Conservation (phyloP, 2,888 invertebrate genomes). For the Pammene aurita region DNA sequence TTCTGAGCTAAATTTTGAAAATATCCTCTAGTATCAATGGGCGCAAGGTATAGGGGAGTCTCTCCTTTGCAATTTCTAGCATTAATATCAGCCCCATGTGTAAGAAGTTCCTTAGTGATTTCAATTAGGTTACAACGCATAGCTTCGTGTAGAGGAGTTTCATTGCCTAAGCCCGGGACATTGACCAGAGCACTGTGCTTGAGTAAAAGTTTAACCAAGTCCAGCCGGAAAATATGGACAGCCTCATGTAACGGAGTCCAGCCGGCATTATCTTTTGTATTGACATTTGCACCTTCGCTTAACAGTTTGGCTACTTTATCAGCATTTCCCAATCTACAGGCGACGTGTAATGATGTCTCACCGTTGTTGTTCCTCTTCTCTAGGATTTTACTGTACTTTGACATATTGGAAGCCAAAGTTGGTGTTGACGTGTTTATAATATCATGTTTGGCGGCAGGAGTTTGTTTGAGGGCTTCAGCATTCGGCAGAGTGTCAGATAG, state of each 20-base stretch:
- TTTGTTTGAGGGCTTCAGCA: constrained; percentile 13
- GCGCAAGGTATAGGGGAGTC: constrained; percentile 75
- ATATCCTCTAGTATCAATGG: constrained; percentile 56
- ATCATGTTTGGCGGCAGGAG: constrained; percentile 45
- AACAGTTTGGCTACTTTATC: constrained; percentile 79
- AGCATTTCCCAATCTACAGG: constrained; percentile 81
- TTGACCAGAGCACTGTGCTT: constrained; percentile 84
- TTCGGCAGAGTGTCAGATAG: neutral
- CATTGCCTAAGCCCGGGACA: constrained; percentile 84
- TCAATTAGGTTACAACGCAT: constrained; percentile 73
- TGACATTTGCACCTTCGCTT: constrained; percentile 84
- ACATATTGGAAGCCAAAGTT: constrained; percentile 49
- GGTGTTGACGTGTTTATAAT: constrained; percentile 51
- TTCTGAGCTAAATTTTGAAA: constrained; percentile 57
- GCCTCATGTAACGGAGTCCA: constrained; percentile 90
- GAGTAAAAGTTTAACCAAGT: constrained; percentile 82
- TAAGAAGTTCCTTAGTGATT: constrained; percentile 82
- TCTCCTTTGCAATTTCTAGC: constrained; percentile 81
- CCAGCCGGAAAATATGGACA: constrained; percentile 81
- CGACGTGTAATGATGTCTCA: constrained; percentile 85
- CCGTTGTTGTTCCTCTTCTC: constrained; percentile 86
- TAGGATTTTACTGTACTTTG: constrained; percentile 54
- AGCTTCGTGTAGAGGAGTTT: constrained; percentile 88
- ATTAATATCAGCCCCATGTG: constrained; percentile 81
- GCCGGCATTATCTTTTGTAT: constrained; percentile 86